Base-by-base conservation (phyloP, 2,888 invertebrate genomes). In the Acrobasis suavella region DNA sequence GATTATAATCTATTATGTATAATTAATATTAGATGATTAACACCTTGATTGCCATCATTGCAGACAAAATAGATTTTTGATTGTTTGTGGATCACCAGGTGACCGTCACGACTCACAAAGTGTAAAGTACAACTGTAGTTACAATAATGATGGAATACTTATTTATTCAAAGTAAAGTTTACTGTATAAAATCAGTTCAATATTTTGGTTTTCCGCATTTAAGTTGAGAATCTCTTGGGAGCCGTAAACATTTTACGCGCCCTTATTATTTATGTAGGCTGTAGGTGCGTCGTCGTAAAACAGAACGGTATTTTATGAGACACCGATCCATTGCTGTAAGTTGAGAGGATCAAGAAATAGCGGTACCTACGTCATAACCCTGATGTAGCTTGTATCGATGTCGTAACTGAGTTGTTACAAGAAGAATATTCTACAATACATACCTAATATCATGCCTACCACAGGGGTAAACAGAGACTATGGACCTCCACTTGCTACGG, bases 241-340 rank as follows among this genome's bases (percentile, higher is more conserved):
- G 55, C 39, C 16, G 56, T 42, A 56, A 56, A 46, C 46, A n/a
- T 46, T 56, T 56, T 56, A 56, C 22, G 42, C 15, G 39, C 42
- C 17, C 17, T 56, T 56, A 56, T 55, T 56, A 56, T 56, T 56
- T 56, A 42, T 56, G 56, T 42, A 42, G 10, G 56, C 14, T 56
- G 56, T 56, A 56, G 56, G 42, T 56, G 56, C 46, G 32, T 32
- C 32, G 32, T 22, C 22, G 17, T 56, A 56, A 56, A 56, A n/a
- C 14, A 14, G 56, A 42, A 42, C 42, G 16, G 17, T 56, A 42
- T 56, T 56, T 56, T 56, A 56, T 42, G 56, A 56, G 12, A 42
- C 56, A 22, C 56, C 39, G 56, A 56, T 42, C 56, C 56, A 56
- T 56, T 56, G 56, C 42, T 56, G 22, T 17, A 46, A 56, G 42